Percentiles rank a stretch among this genome's conserved stretches.
Conservation (phyloP, 1,140 invertebrate species). For the Neodiprion pinetum region DNA sequence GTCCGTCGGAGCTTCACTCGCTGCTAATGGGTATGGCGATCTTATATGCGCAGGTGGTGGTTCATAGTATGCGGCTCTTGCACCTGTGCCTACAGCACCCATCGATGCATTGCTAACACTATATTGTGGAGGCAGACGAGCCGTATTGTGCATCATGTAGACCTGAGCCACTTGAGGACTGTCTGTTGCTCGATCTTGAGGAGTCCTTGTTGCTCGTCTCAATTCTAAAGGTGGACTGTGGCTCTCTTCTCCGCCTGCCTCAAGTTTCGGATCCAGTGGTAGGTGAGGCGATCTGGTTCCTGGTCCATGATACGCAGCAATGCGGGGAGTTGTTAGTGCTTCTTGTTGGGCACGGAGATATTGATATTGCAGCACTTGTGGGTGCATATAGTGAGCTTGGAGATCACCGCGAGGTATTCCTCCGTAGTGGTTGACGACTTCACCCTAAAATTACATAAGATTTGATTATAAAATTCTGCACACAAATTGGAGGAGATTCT, state of each 20-base stretch:
- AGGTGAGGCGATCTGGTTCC: slow-evolving; percentile 55
- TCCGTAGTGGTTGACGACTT: slow-evolving; percentile 61
- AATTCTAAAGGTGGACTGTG: slow-evolving; percentile 78
- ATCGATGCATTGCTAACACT: slow-evolving; percentile 46
- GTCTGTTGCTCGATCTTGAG: slow-evolving; percentile 79
- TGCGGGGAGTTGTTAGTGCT: slow-evolving; percentile 60
- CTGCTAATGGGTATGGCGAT: slow-evolving; percentile 57
- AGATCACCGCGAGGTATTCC: slow-evolving; percentile 47
- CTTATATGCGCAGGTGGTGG: slow-evolving; percentile 72
- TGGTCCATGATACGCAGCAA: slow-evolving; percentile 56
- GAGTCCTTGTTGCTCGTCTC: slow-evolving; percentile 67
- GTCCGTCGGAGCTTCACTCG: slow-evolving; percentile 60
- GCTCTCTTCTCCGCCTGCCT: slow-evolving; percentile 69
- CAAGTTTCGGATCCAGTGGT: slow-evolving; percentile 60
- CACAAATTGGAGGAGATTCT: not conserved
- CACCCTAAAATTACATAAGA: slow-evolving; percentile 64
- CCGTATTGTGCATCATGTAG: slow-evolving; percentile 64
- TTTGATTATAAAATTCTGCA: not conserved
- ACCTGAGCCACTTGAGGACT: slow-evolving; percentile 77
- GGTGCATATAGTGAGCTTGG: slow-evolving; percentile 68
- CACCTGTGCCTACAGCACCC: slow-evolving; percentile 41
- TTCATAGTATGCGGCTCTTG: slow-evolving; percentile 62
- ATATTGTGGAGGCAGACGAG: slow-evolving; percentile 58
- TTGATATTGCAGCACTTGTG: slow-evolving; percentile 74
- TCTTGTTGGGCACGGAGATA: slow-evolving; percentile 74